These are phyloP conservation scores for Glossophaga mutica DNA, from an alignment of 2,797 vertebrate species.

Conservation along the genomic window DNA sequence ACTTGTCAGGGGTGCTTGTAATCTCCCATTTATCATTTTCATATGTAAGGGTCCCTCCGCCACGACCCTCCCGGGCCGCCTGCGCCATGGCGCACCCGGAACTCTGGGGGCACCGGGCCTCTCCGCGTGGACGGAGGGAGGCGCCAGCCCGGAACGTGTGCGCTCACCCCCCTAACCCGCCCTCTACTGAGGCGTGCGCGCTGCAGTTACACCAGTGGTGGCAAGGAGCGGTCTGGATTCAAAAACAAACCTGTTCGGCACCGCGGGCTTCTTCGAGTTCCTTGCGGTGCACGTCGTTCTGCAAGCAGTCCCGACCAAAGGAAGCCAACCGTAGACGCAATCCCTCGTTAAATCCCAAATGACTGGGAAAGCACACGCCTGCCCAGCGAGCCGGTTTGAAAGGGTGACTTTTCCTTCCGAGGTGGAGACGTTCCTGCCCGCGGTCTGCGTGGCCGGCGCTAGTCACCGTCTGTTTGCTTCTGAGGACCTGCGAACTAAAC, in stretches of 20 bases:
- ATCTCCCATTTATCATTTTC: neutral
- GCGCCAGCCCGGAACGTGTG: accelerated
- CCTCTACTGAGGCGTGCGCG: accelerated
- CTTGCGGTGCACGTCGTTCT: accelerated
- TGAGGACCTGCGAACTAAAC: neutral
- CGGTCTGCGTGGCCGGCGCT: neutral
- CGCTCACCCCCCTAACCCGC: accelerated
- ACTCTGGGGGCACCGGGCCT: accelerated
- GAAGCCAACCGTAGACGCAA: accelerated
- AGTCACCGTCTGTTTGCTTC: neutral
- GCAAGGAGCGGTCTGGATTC: neutral
- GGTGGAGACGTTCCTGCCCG: accelerated
- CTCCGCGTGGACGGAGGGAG: neutral
- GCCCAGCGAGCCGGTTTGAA: accelerated
- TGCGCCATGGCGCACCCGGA: neutral
- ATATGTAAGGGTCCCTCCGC: accelerated
- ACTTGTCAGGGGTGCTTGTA: accelerated
- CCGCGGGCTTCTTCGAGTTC: accelerated
- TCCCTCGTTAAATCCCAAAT: accelerated
- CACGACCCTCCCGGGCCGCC: neutral
- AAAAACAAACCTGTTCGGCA: neutral
- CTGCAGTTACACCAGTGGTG: accelerated
- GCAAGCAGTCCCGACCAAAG: accelerated
- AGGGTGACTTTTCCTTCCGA: accelerated
- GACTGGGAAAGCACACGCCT: accelerated